Evolutionary conservation across 1,140 invertebrate species (phyloP), one percentile per base, ranked within the genome.

Genomic region (Riptortus pedestris): DNA sequence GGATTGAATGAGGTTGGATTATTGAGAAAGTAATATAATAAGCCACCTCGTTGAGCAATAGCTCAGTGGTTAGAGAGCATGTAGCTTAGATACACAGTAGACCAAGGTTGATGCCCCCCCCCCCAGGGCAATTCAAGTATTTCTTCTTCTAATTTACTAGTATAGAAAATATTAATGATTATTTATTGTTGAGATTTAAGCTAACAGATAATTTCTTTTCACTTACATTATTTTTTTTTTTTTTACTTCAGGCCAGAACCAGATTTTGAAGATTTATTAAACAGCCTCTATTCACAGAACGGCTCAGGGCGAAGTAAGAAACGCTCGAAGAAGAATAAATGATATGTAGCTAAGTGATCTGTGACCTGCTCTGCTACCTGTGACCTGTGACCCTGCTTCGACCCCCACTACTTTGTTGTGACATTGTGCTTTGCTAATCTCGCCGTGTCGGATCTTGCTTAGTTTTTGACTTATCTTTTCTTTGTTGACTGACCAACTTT

Each of bases 231-330:
- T 20, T 22, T 52, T 22, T 52, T 52, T 52, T 9, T 9, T 45
- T 55, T 65, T 67, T 70, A 66, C 73, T 72, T 52, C 68, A 83
- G 81, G 24, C 63, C 63, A 60, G 81, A 83, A 70, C 78, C 79
- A 48, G 81, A 83, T 72, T 74, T 83, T 57, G 81, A 84, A 70
- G 80, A 83, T 67, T 81, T 84, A 70, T 73, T 84, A 66, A 83
- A 81, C 69, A 80, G 80, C 72, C 71, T 84, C 45, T 83, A 82
- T 70, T 78, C 76, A 12, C 67, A 69, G 47, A 65, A 66, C 14
- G 63, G 62, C 16, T 55, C 63, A n/a, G 65, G 64, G 20, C 55
- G 61, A 16, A 60, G 57, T 20, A 65, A 65, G 58, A 65, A 65
- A 38, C 52, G 52, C n/a, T 52, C 55, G 14, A 65, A 60, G 24